Conservation (phyloP, 2,888 invertebrate genomes). For the Notodonta ziczac region DNA sequence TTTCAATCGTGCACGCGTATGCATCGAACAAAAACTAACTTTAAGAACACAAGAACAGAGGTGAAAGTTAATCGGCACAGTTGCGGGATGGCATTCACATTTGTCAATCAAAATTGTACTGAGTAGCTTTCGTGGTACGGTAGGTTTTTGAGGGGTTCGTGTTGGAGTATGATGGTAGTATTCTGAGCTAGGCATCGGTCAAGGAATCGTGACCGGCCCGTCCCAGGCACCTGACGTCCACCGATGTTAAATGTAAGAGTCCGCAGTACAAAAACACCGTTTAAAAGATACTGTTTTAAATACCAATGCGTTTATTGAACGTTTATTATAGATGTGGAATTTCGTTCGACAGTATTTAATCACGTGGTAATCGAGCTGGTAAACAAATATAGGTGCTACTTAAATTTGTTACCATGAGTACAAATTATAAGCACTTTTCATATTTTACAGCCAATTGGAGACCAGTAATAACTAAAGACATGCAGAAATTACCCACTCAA, state of each 20-base stretch:
- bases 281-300: slow-evolving; percentile 67
- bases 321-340: neutral
- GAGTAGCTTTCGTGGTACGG: slow-evolving; percentile 22
- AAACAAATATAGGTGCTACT: too few relatives aligned
- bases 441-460: too few relatives aligned
- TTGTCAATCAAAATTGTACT: slow-evolving; percentile 28
- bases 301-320: slow-evolving; percentile 22
- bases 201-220: slow-evolving; percentile 81
- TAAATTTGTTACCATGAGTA: too few relatives aligned
- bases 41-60: slow-evolving; percentile 12
- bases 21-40: slow-evolving; percentile 36
- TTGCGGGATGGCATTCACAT: slow-evolving; percentile 20
- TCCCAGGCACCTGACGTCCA: slow-evolving; percentile 80
- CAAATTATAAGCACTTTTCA: too few relatives aligned
- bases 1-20: slow-evolving; percentile 48
- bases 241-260: slow-evolving; percentile 70
- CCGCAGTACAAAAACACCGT: slow-evolving; percentile 60
- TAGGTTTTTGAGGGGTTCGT: slow-evolving; percentile 36
- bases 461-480: too few relatives aligned
- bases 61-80: slow-evolving; percentile 28
- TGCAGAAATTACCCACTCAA: too few relatives aligned
- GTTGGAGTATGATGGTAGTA: slow-evolving; percentile 46
- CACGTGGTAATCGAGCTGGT: neutral
- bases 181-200: slow-evolving; percentile 79
- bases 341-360: neutral